phyloP scores from a whole-genome alignment of 2,888 invertebrate genomes.

The Acrocyrtus sp. region DNA sequence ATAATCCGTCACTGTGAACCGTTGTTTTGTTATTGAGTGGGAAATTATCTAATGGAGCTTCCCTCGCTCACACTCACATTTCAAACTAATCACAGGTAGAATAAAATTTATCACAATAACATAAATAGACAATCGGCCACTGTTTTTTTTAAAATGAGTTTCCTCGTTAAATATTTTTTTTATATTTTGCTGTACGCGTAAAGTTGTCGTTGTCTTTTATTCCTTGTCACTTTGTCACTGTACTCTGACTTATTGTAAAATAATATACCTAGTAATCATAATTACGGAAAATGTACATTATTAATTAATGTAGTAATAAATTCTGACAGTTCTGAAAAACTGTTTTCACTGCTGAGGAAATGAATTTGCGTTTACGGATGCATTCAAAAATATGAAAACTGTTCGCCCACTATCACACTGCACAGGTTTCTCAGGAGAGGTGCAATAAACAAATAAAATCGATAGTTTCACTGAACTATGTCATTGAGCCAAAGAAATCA shows the following conservation, averaged over 20 bases:
- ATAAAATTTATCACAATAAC: conserved; percentile 9
- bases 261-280: neutral
- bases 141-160: neutral
- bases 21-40: conserved; percentile 10
- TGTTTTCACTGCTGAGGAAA: too few species aligned
- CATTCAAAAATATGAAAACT: too few species aligned
- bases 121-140: neutral
- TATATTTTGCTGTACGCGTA: conserved; percentile 1
- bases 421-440: too few species aligned
- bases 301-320: too few species aligned
- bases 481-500: neutral
- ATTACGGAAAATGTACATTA: too few species aligned
- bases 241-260: too few species aligned
- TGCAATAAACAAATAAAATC: too few species aligned
- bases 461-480: neutral
- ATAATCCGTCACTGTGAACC: too few species aligned
- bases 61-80: conserved; percentile 15
- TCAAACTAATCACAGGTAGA: neutral
- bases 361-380: too few species aligned
- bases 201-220: too few species aligned
- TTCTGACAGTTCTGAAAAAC: too few species aligned
- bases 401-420: too few species aligned
- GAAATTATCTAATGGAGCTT: conserved; percentile 30
- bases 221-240: conserved; percentile 3
- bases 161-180: neutral